Base-by-base conservation (phyloP, 30 jellyfish, hydroid and myxozoan genomes). In the Chironex yamaguchii region DNA sequence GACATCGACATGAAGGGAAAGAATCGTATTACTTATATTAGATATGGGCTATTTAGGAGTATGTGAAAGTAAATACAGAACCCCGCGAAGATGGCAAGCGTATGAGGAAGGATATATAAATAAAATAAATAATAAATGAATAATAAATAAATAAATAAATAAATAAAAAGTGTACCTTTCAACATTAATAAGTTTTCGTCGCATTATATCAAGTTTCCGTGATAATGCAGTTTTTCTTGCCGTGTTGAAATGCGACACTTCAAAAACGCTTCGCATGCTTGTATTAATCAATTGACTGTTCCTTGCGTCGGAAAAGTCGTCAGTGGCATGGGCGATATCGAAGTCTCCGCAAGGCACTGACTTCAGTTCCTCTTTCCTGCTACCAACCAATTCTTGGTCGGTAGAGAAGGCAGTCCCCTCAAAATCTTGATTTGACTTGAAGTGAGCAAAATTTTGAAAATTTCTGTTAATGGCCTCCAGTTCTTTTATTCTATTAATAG, bases 401-500 rank as follows among this genome's bases (percentile, higher is more conserved):
- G 50, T 34, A 1, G 98, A 91, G 53, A 36, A 67, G 0, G 87
- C 68, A n/a, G n/a, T n/a, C n/a, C n/a, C n/a, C n/a, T n/a, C n/a
- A n/a, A n/a, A n/a, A n/a, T n/a, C n/a, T n/a, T n/a, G n/a, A n/a
- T n/a, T n/a, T n/a, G n/a, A n/a, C n/a, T n/a, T n/a, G n/a, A n/a
- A n/a, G n/a, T n/a, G n/a, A 65, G 49, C 72, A 34, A 91, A 62
- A 49, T 78, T 75, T 33, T 68, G 42, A 75, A 91, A 91, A 17
- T 81, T 62, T 30, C 70, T 48, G 74, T 79, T 91, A 4, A 91
- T 91, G 36, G 36, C 84, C 20, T 86, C 91, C 29, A 86, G 84
- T 49, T 92, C 88, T 28, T 87, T 88, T 12, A 87, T 34, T 36
- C 95, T 67, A 32, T 83, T 54, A 26, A 92, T 49, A 13, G 98